phyloP scores from a whole-genome alignment of 2,113 vertebrate genomes.

The Perognathus longimembris region DNA sequence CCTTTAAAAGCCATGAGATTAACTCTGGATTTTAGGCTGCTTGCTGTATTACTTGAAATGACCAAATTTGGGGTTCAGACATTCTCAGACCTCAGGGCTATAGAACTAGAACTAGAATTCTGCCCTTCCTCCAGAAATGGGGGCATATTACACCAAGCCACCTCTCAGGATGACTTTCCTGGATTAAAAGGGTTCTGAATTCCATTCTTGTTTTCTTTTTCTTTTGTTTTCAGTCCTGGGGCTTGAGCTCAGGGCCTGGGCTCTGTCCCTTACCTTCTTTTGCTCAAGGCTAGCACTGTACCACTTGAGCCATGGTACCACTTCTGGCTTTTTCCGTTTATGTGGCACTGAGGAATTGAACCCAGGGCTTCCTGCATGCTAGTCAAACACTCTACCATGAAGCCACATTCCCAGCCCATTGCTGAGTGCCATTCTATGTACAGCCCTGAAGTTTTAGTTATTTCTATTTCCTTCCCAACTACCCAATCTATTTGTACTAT shows the following conservation, averaged over 20 bases:
- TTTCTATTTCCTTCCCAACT: not conserved
- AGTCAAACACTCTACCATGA: no score
- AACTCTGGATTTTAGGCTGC: not conserved
- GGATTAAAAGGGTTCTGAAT: not conserved
- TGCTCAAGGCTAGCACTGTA: no score
- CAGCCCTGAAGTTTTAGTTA: not conserved
- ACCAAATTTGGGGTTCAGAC: slow-evolving; percentile 11
- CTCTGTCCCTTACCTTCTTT: no score
- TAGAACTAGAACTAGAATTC: not conserved
- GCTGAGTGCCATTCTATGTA: not conserved
- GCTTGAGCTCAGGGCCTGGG: no score
- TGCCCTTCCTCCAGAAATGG: not conserved
- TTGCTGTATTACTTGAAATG: slow-evolving; percentile 15
- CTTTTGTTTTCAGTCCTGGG: no score
- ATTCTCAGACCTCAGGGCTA: not conserved
- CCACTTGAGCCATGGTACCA: no score
- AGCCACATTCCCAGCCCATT: no score
- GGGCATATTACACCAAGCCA: not conserved
- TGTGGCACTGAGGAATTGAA: no score
- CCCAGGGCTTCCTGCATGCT: no score
- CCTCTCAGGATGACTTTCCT: not conserved
- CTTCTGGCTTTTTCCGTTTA: no score
- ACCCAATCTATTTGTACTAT: not conserved
- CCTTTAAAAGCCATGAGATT: slow-evolving; percentile 52
- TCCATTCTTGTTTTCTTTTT: not conserved